phyloP scores from a whole-genome alignment of 2,888 invertebrate species.

The Leptinotarsa peninsularis region DNA sequence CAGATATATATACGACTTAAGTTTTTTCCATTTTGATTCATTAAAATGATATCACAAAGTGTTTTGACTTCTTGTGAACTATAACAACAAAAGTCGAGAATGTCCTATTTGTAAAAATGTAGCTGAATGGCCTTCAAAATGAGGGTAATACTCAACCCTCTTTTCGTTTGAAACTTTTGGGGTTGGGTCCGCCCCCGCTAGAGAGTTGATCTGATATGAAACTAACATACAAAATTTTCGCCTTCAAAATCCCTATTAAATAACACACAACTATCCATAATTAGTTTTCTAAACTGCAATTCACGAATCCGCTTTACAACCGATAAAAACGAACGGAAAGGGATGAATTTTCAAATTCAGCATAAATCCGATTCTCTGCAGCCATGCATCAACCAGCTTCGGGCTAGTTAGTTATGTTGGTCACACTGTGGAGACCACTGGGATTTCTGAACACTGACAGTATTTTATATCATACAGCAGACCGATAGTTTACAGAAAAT shows the following conservation, averaged over 20 bases:
- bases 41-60: no score
- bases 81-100: no score
- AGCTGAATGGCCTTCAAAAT: no score
- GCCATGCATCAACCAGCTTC: slow-evolving; percentile 51
- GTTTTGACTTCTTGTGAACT: no score
- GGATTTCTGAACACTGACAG: slow-evolving; percentile 55
- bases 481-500: slow-evolving; percentile 62
- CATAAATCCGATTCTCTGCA: slow-evolving; percentile 33
- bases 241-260: background rate
- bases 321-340: slow-evolving; percentile 15
- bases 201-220: no score
- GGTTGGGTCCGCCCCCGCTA: no score
- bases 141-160: no score
- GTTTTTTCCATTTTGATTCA: no score
- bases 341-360: slow-evolving; percentile 37
- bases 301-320: background rate
- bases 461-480: slow-evolving; percentile 60
- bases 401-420: slow-evolving; percentile 56
- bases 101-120: no score
- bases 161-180: no score
- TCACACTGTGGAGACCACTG: slow-evolving; percentile 52
- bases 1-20: no score
- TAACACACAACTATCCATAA: slow-evolving; percentile 5
- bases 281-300: slow-evolving; percentile 6
- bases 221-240: no score